Percentiles rank a stretch among this genome's conserved stretches.
These are phyloP conservation scores for Cyaniris semiargus DNA, from an alignment of 2,888 invertebrate species.

Conservation along the genomic window DNA sequence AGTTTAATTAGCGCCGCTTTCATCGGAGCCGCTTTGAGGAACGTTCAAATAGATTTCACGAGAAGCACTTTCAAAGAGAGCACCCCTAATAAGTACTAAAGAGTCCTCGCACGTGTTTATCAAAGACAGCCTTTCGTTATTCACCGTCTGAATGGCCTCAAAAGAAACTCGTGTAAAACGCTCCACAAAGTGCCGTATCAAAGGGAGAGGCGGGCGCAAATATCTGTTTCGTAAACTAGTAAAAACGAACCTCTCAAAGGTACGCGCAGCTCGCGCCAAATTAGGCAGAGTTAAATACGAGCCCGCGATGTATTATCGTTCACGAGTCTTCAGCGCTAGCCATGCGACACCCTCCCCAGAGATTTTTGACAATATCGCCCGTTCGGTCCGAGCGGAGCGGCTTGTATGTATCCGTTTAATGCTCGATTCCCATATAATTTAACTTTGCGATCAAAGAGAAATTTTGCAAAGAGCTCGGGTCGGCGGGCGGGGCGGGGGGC, in stretches of 20 bases:
- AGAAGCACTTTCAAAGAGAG: constrained; percentile 80
- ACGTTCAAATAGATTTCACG: constrained; percentile 79
- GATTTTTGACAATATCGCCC: constrained; percentile 59
- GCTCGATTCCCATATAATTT: constrained; percentile 81
- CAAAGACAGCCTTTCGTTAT: constrained; percentile 82
- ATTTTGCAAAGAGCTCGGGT: constrained; percentile 80
- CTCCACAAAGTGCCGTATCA: constrained; percentile 80
- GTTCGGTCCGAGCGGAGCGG: constrained; percentile 51
- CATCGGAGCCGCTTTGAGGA: constrained; percentile 76
- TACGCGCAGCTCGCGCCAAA: constrained; percentile 78
- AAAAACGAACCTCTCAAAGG: constrained; percentile 80
- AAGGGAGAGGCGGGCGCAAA: constrained; percentile 80
- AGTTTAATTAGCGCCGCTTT: constrained; percentile 79
- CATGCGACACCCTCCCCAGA: constrained; percentile 60
- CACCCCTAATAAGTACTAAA: constrained; percentile 81
- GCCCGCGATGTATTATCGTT: constrained; percentile 46
- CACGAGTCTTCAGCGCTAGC: constrained; percentile 35
- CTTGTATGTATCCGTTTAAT: constrained; percentile 79
- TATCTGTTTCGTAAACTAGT: constrained; percentile 81
- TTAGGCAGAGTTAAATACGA: constrained; percentile 80
- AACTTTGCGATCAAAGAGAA: constrained; percentile 81
- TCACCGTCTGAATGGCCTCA: constrained; percentile 81
- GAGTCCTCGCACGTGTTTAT: constrained; percentile 81
- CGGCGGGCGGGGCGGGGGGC: constrained; percentile 63
- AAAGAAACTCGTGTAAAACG: constrained; percentile 81